Conservation (phyloP, 2,888 invertebrate species). For the Teinopalpus imperialis region DNA sequence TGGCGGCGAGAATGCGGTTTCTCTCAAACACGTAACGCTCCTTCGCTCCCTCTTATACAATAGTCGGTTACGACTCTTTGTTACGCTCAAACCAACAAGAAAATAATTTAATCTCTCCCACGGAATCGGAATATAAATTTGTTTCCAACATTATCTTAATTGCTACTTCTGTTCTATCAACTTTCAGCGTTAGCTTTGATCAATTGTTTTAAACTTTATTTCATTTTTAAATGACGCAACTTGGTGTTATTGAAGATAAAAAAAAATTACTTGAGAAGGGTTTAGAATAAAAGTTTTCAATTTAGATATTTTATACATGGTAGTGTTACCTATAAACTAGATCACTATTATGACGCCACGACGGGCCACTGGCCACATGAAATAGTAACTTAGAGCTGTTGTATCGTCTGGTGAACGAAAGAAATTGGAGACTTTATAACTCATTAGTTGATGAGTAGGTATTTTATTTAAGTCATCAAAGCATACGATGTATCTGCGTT, state of each 20-base stretch:
- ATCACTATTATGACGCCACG: no score
- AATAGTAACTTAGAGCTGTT: no score
- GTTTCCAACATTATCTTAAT: conserved; percentile 69
- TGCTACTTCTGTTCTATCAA: conserved; percentile 51
- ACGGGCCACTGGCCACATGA: no score
- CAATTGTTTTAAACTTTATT: conserved; percentile 12
- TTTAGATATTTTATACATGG: no score
- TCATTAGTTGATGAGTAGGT: no score
- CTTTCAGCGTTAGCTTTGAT: conserved; percentile 10
- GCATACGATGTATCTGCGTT: no score
- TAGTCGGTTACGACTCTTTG: conserved; percentile 46
- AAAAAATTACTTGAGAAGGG: no score
- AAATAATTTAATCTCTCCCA: conserved; percentile 71
- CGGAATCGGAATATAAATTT: conserved; percentile 70
- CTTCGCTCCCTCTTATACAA: conserved; percentile 51
- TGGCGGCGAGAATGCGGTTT: conserved; percentile 52
- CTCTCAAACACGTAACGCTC: conserved; percentile 52
- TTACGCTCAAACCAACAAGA: conserved; percentile 54
- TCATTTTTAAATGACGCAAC: conserved; percentile 1
- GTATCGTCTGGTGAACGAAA: no score
- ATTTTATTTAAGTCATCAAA: no score
- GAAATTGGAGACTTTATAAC: no score
- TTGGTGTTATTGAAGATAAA: conserved; percentile 1
- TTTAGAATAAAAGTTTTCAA: no score
- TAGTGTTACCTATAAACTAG: no score